Conservation (phyloP, 1,140 invertebrate species). For the Sitophilus oryzae region DNA sequence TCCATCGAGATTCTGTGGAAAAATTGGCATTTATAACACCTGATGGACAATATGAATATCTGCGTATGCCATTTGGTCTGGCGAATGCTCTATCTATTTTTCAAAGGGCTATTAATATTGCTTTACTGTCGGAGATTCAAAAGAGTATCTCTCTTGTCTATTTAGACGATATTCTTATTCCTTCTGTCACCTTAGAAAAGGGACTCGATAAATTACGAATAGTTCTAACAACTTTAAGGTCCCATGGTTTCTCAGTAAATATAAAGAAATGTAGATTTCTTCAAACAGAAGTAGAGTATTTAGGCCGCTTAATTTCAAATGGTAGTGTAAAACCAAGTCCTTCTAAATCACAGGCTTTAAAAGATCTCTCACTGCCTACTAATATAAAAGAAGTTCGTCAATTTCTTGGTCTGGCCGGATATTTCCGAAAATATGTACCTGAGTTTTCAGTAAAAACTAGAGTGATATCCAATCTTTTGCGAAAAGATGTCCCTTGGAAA, state of each 20-base stretch:
- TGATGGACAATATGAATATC: conserved; percentile 30
- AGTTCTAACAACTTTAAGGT: not conserved
- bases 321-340: not conserved
- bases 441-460: conserved; percentile 37
- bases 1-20: conserved; percentile 38
- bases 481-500: no score
- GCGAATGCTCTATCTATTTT: conserved; percentile 44
- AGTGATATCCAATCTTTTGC: no score
- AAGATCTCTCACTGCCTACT: conserved; percentile 34
- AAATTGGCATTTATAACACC: conserved; percentile 26
- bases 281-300: not conserved
- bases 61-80: conserved; percentile 45
- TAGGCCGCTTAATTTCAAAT: not conserved
- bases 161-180: not conserved
- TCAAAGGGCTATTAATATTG: conserved; percentile 40
- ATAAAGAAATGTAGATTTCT: not conserved
- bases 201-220: not conserved
- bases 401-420: conserved; percentile 42
- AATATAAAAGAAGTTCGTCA: conserved; percentile 37
- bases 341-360: not conserved
- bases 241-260: not conserved
- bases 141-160: not conserved
- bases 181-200: not conserved
- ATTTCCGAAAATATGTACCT: conserved; percentile 44
- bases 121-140: not conserved